These are phyloP conservation scores for Pycnomerus fuliginosus DNA, from an alignment of 2,888 invertebrate genomes.

Conservation along the genomic window DNA sequence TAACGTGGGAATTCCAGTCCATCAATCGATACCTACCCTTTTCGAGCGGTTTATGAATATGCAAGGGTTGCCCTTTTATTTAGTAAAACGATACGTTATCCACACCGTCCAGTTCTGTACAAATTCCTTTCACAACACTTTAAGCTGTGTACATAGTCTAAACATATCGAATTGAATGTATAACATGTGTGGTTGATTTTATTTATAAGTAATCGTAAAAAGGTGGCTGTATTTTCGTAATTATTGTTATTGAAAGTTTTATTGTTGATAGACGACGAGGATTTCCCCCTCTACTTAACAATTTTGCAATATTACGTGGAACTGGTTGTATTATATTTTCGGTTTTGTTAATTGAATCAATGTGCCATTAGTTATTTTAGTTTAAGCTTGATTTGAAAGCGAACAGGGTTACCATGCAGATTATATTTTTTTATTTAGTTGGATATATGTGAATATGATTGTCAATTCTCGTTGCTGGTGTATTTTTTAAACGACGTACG, in stretches of 20 bases:
- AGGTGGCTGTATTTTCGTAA: constrained; percentile 47
- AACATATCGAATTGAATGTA: constrained; percentile 38
- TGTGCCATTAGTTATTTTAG: constrained; percentile 36
- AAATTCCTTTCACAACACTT: constrained; percentile 10
- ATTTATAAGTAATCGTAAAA: constrained; percentile 35
- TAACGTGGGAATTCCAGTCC: constrained; percentile 16
- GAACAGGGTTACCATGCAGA: constrained; percentile 48
- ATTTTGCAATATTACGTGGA: constrained; percentile 31
- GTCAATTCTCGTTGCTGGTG: constrained; percentile 24
- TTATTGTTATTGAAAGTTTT: constrained; percentile 39
- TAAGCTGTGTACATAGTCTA: constrained; percentile 33
- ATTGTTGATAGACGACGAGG: constrained; percentile 37
- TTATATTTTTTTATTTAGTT: constrained; percentile 31
- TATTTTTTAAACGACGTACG: constrained; percentile 5
- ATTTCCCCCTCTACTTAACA: too few relatives aligned
- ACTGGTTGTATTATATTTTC: constrained; percentile 30
- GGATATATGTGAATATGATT: constrained; percentile 17
- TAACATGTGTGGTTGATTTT: constrained; percentile 41
- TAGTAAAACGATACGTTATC: constrained; percentile 16
- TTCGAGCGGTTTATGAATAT: constrained; percentile 18
- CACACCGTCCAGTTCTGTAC: constrained; percentile 13
- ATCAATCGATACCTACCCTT: constrained; percentile 10
- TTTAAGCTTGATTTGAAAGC: constrained; percentile 30
- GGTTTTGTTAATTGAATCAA: constrained; percentile 22
- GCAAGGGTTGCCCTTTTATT: constrained; percentile 17